These are phyloP conservation scores for Lepidostoma basale DNA, from an alignment of 1,140 invertebrate species.

Conservation along the genomic window DNA sequence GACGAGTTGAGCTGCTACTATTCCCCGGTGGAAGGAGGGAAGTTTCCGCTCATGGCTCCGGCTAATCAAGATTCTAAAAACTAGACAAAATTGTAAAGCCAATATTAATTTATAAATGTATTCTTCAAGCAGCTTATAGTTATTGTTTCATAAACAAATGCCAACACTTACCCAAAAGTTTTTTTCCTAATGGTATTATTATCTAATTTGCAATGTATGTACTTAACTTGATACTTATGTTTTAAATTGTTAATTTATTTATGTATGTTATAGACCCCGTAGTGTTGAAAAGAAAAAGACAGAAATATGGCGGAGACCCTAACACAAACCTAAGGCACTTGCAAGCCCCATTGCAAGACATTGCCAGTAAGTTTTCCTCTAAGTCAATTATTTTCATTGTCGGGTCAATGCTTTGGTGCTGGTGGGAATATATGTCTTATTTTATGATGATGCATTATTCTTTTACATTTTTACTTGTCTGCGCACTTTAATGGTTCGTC, in stretches of 20 bases:
- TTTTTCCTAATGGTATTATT: neutral
- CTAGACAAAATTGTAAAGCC: constrained; percentile 32
- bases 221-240: neutral
- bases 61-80: constrained; percentile 39
- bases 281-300: constrained; percentile 64
- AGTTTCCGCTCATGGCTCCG: constrained; percentile 52
- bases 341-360: constrained; percentile 56
- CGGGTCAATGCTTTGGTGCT: neutral
- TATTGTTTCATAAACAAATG: neutral
- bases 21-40: constrained; percentile 78
- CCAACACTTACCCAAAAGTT: neutral
- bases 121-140: neutral
- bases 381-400: neutral
- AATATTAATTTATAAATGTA: neutral
- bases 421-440: neutral
- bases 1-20: constrained; percentile 87
- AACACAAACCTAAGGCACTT: constrained; percentile 60
- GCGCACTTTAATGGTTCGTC: too few species aligned
- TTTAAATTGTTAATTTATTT: constrained; percentile 48
- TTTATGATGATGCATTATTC: too few species aligned
- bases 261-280: constrained; percentile 56
- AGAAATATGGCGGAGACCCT: constrained; percentile 65
- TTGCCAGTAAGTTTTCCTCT: constrained; percentile 63
- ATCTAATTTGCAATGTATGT: neutral
- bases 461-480: too few species aligned